Base-by-base conservation (phyloP, 2,113 vertebrate genomes). In the Crocuta crocuta region DNA sequence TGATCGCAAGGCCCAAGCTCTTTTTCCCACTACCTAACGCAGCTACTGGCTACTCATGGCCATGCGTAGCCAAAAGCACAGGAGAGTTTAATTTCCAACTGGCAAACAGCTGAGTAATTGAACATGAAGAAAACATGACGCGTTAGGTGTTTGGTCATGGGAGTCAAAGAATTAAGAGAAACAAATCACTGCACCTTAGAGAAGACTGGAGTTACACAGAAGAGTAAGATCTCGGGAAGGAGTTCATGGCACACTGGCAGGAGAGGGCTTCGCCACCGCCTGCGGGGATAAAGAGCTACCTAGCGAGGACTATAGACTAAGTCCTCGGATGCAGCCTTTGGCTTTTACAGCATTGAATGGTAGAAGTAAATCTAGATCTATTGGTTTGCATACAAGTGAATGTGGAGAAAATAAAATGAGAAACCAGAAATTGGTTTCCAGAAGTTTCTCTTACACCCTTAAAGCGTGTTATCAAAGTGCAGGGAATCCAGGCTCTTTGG, bases 371-470 rank as follows among this genome's bases (percentile, higher is more conserved):
- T 79, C 33, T 82, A 80, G 61, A 80, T 12, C 92, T 35, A 12
- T 84, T 94, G 19, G 9, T 93, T 91, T 94, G 82, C 58, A 92
- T 94, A 90, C 92, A 97, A 96, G 92, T 89, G 86, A 96, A 88
- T 8, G 15, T 10, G 43, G 45, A 65, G 58, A 94, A 96, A 96
- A 93, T 35, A 94, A 88, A 96, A 88, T 91, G 28, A 91, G 94
- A 90, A 85, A 53, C 23, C 35, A 94, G 78, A 97, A 97, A 90
- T 2, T 92, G 80, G 78, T 74, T 93, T 90, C 80, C 33, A 10
- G 58, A 90, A 86, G 55, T 95, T 96, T 87, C 79, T 88, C 93
- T 96, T 78, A 79, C 65, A 76, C 76, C 11, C 89, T 92, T 50
- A 88, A 74, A 95, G 73, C 0, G 0, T 48, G 45, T 93, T 96